Evolutionary conservation across 2,888 invertebrate genomes (phyloP).

Genomic region (Tenthredo scrophulariae): DNA sequence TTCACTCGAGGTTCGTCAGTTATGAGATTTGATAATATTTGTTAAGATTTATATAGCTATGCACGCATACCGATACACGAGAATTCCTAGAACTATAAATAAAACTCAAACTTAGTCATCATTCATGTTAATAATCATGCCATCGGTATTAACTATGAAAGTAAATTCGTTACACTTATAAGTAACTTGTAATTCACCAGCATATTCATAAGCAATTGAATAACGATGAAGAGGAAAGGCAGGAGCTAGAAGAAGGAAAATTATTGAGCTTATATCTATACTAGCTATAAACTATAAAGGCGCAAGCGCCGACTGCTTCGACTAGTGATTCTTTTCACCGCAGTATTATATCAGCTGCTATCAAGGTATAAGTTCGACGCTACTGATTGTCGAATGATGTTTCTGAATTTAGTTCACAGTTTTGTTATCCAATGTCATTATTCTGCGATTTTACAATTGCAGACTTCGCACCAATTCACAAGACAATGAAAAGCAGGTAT

Average conservation of each 20-base stretch:
- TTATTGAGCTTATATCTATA: background rate
- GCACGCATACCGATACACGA: background rate
- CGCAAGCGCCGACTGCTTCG: constrained; percentile 4
- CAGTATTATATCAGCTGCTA: background rate
- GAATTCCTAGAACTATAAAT: background rate
- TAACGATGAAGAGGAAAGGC: background rate
- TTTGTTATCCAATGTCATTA: background rate
- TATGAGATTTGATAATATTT: background rate
- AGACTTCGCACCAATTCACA: background rate
- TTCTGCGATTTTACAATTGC: background rate
- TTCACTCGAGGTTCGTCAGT: background rate
- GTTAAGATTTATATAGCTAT: background rate
- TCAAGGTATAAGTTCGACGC: constrained; percentile 13
- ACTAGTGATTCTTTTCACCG: constrained; percentile 15
- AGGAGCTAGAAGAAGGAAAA: background rate
- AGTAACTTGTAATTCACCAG: background rate
- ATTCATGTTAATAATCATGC: background rate
- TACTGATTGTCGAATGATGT: background rate
- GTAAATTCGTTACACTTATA: background rate
- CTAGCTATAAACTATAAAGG: background rate
- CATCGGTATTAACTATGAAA: background rate
- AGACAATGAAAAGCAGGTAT: background rate
- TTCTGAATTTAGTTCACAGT: background rate
- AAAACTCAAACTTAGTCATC: background rate
- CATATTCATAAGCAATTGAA: background rate